Conservation (phyloP, 2,797 vertebrate species). For the Arrhamphus sclerolepis region DNA sequence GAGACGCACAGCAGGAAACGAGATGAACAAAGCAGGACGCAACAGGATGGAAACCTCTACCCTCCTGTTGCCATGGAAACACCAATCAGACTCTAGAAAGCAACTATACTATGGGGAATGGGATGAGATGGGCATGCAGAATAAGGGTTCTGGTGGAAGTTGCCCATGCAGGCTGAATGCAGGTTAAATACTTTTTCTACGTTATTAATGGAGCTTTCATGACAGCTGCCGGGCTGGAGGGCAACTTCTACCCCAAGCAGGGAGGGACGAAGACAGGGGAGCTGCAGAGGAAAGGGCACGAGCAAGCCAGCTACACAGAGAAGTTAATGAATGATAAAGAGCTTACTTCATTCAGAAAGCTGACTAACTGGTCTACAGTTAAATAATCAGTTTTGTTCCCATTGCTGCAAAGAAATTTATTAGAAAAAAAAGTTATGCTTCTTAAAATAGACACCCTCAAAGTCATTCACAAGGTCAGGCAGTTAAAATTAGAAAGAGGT, state of each 20-base stretch:
- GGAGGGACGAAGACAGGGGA: conserved; percentile 3
- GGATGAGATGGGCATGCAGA: conserved; percentile 61
- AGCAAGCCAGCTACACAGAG: conserved; percentile 87
- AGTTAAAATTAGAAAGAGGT: conserved; percentile 58
- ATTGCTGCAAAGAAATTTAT: conserved; percentile 99
- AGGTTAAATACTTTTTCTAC: conserved; percentile 33
- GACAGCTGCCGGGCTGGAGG: conserved; percentile 32
- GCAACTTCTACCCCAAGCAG: conserved; percentile 66
- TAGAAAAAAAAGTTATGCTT: conserved; percentile 84
- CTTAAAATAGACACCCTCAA: conserved; percentile 65
- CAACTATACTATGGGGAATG: conserved; percentile 23
- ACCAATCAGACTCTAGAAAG: conserved; percentile 60
- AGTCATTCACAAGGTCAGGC: conserved; percentile 55
- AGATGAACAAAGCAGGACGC: conserved; percentile 56
- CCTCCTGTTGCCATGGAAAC: conserved; percentile 68
- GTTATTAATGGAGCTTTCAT: conserved; percentile 35
- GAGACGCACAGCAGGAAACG: conserved; percentile 56
- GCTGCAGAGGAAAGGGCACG: conserved; percentile 23
- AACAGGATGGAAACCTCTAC: conserved; percentile 62
- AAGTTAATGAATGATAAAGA: conserved; percentile 99
- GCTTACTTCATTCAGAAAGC: conserved; percentile 99
- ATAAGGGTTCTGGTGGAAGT: conserved; percentile 59
- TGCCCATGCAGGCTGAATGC: conserved; percentile 58
- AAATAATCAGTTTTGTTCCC: conserved; percentile 99
- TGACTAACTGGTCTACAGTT: conserved; percentile 99